Conservation (phyloP, 2,888 invertebrate species). For the Hymenopus coronatus region DNA sequence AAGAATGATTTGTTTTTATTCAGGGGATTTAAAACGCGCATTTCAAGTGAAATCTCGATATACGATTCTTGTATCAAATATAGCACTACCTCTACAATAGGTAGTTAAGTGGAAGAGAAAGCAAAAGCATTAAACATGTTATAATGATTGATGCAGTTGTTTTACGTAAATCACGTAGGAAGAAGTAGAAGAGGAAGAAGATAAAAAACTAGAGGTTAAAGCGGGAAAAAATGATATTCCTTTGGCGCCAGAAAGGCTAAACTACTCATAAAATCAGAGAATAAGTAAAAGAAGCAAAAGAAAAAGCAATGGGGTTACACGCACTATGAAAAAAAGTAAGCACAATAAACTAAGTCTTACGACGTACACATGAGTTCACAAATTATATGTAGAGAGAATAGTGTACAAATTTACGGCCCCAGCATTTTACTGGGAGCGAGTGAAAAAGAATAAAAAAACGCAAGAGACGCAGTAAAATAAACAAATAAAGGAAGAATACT, state of each 20-base stretch:
- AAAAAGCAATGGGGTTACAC: not conserved
- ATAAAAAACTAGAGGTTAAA: not conserved
- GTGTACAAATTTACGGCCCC: not conserved
- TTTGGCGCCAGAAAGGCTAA: not conserved
- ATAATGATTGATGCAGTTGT: not conserved
- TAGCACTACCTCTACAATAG: no score
- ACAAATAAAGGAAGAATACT: not conserved
- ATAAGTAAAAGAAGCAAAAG: not conserved
- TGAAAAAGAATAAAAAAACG: not conserved
- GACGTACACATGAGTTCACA: not conserved
- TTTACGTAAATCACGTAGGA: not conserved
- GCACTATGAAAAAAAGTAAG: not conserved
- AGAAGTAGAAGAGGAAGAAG: not conserved
- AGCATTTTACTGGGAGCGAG: not conserved
- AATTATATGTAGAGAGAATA: not conserved
- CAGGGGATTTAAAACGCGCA: no score
- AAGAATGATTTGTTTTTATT: no score
- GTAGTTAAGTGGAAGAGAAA: no score
- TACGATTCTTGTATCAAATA: no score
- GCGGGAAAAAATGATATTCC: not conserved
- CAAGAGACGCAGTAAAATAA: not conserved
- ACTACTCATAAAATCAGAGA: not conserved
- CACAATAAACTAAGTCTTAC: not conserved
- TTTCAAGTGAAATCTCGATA: no score
- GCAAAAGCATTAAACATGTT: not conserved